Evolutionary conservation across 2,888 invertebrate species (phyloP), one percentile per base, ranked within the genome.

Genomic region (Yponomeuta malinellus): DNA sequence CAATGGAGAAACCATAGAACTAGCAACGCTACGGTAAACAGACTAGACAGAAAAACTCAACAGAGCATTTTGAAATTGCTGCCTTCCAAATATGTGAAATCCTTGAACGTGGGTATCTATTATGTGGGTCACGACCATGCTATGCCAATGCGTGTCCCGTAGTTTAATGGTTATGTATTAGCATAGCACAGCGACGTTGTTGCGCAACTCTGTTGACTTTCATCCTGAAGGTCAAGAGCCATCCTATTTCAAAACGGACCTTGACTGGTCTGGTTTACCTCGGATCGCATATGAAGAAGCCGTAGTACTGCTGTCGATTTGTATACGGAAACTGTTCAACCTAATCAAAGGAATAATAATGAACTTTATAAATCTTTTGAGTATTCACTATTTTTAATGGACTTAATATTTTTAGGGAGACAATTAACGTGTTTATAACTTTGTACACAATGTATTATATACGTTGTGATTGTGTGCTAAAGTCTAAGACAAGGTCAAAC

Each of bases 201-300:
- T 92, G 88, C 88, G 88, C 87, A 91, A 89, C 82, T 65, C 79
- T 90, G 87, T 92, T 92, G 91, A 91, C 92, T 91, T 92, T 92
- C 92, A 90, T 91, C 90, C 90, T 86, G 90, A 90, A 90, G 92
- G 92, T 92, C 91, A 91, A 90, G 90, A 86, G 82, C 88, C 91
- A 91, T 92, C 91, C 91, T 92, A 92, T 90, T 91, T 90, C 91
- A 89, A 90, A 89, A 90, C 81, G 84, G 81, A 91, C 90, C 91
- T 91, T 90, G 90, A 82, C 85, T 83, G 80, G 82, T 87, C 88
- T 90, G 83, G 90, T 85, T 91, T 85, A 88, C 90, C 91, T 91
- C 91, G 90, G 77, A 79, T 77, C 76, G 80, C 78, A 80, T 79
- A 78, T 78, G 78, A 78, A 85, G 82, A 85, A 85, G 52, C 52